These are phyloP conservation scores for Sitta europaea DNA, from an alignment of 2,113 vertebrate species.

Conservation along the genomic window DNA sequence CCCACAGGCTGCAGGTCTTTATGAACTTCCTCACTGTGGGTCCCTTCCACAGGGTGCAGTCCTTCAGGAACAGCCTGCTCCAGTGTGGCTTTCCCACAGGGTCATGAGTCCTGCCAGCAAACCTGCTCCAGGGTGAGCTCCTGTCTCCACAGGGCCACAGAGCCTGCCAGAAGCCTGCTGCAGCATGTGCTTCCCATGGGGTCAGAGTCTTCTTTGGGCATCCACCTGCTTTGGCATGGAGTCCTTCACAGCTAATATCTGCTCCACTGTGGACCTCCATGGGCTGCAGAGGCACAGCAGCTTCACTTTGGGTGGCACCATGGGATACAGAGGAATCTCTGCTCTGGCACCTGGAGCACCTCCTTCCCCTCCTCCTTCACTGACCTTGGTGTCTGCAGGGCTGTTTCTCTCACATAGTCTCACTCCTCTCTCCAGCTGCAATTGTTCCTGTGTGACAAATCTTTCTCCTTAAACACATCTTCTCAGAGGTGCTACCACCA, in stretches of 20 bases:
- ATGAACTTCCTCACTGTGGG: background rate
- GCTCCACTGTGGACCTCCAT: no score
- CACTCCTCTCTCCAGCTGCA: background rate
- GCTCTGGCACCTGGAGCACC: background rate
- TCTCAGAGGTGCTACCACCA: background rate
- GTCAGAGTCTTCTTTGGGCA: background rate
- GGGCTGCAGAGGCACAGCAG: background rate
- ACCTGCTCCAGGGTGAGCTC: background rate
- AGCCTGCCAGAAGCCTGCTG: background rate
- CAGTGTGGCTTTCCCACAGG: background rate
- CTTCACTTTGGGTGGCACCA: background rate
- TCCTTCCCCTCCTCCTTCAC: background rate
- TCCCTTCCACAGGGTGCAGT: background rate
- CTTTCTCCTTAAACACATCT: background rate
- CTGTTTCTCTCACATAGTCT: background rate
- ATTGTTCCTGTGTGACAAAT: background rate
- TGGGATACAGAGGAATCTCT: background rate
- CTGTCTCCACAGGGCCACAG: background rate
- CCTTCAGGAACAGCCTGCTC: background rate
- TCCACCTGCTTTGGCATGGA: accelerated
- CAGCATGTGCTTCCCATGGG: background rate
- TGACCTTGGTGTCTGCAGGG: background rate
- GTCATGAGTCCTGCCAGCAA: background rate
- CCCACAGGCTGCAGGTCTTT: background rate
- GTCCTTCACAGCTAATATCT: background rate